phyloP scores from a whole-genome alignment of 2,113 vertebrate species.

The Ophthalmolycus amberensis region DNA sequence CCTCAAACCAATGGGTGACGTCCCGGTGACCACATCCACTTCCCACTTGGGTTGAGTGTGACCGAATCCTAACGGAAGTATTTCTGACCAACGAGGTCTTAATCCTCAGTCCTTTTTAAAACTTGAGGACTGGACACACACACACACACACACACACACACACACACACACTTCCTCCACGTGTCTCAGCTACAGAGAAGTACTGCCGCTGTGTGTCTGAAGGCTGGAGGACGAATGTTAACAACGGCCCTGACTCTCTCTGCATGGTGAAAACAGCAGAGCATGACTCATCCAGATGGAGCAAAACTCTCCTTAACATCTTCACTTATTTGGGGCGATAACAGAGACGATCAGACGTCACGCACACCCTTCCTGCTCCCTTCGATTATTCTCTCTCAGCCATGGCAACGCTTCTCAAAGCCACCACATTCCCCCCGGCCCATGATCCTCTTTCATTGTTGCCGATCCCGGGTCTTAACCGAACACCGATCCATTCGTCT shows the following conservation, averaged over 20 bases:
- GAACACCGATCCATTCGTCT: not conserved
- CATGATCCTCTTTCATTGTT: slow-evolving; percentile 30
- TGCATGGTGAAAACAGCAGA: slow-evolving; percentile 6
- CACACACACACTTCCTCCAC: not conserved
- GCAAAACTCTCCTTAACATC: slow-evolving; percentile 4
- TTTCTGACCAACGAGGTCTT: no score
- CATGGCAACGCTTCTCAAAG: slow-evolving; percentile 13
- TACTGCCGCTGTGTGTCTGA: slow-evolving; percentile 1
- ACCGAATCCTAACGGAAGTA: no score
- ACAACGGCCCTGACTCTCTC: not conserved
- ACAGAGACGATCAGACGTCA: not conserved
- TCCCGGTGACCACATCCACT: no score
- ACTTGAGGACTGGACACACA: no score
- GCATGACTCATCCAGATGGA: slow-evolving; percentile 33
- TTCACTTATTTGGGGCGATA: not conserved
- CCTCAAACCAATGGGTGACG: no score
- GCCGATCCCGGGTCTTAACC: slow-evolving; percentile 17
- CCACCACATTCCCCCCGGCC: no score
- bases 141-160: not conserved
- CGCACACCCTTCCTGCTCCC: not conserved
- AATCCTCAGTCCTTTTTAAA: no score
- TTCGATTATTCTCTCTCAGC: not conserved
- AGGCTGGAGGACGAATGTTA: slow-evolving; percentile 13
- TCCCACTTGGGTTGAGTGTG: not conserved
- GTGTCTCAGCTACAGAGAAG: slow-evolving; percentile 15